Evolutionary conservation across 2,888 invertebrate genomes (phyloP).

Genomic region (Lasioglossum oenotherae): DNA sequence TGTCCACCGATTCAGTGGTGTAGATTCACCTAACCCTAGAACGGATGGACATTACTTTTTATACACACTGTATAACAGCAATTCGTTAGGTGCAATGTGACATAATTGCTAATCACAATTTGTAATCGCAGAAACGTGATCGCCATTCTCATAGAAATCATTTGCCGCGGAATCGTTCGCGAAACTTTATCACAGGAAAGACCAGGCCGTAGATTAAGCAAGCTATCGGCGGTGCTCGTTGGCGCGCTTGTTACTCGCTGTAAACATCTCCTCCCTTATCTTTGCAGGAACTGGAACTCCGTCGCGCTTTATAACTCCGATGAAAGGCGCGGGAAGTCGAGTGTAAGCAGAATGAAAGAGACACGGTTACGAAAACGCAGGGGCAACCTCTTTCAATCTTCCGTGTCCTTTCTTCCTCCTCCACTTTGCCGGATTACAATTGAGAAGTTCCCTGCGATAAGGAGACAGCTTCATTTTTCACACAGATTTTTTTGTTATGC

Average conservation of each 20-base stretch:
- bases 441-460: neutral
- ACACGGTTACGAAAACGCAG: constrained; percentile 16
- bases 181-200: constrained; percentile 11
- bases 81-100: neutral
- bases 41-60: no score
- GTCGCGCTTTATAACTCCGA: constrained; percentile 51
- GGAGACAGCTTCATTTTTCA: neutral
- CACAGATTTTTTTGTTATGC: neutral
- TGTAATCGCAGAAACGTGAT: constrained; percentile 1
- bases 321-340: constrained; percentile 48
- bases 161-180: neutral
- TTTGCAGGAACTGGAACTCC: constrained; percentile 72
- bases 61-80: neutral
- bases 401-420: neutral
- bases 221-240: constrained; percentile 58
- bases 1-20: no score
- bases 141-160: neutral
- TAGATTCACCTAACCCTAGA: no score
- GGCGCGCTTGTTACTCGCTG: constrained; percentile 72
- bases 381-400: constrained; percentile 4
- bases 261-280: constrained; percentile 75
- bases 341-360: constrained; percentile 34
- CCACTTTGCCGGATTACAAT: neutral
- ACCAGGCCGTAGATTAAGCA: constrained; percentile 28
- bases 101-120: neutral